A percentile compares a stretch with the other conserved stretches of the same genome.
These are phyloP conservation scores for Pangasius larnaudii DNA, from an alignment of 2,797 vertebrate species.

Conservation along the genomic window DNA sequence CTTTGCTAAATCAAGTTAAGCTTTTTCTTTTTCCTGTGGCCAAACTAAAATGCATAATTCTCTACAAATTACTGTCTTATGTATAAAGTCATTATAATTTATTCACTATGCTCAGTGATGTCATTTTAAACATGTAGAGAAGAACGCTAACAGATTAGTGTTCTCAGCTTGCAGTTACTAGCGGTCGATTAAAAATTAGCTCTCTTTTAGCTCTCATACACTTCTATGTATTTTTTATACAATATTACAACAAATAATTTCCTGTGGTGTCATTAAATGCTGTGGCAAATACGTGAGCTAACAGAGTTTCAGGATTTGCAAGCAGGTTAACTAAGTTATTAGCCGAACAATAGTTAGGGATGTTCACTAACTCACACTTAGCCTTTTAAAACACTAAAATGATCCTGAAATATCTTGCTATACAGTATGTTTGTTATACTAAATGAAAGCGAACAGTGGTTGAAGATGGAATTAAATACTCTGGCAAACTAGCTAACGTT, in stretches of 20 bases:
- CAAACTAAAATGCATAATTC: background rate
- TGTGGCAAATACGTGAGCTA: background rate
- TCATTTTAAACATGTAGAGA: background rate
- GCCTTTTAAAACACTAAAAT: background rate
- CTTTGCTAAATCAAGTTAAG: background rate
- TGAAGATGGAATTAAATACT: background rate
- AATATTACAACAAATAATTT: background rate
- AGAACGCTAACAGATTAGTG: background rate
- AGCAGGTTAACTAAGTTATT: background rate
- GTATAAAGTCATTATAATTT: background rate
- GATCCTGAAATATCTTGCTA: background rate
- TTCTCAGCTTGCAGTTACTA: background rate
- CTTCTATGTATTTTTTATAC: too few species aligned
- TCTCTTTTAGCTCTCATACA: too few species aligned
- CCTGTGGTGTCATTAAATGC: background rate
- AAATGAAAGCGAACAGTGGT: background rate
- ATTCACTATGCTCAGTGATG: background rate
- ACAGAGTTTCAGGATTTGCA: too few species aligned
- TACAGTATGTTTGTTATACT: background rate
- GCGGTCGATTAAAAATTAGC: background rate
- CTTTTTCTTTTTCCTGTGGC: background rate
- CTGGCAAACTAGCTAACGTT: too few species aligned
- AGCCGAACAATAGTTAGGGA: background rate
- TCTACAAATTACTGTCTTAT: background rate
- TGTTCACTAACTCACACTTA: background rate